Conservation (phyloP, 1,140 invertebrate genomes). For the Homalodisca vitripennis region DNA sequence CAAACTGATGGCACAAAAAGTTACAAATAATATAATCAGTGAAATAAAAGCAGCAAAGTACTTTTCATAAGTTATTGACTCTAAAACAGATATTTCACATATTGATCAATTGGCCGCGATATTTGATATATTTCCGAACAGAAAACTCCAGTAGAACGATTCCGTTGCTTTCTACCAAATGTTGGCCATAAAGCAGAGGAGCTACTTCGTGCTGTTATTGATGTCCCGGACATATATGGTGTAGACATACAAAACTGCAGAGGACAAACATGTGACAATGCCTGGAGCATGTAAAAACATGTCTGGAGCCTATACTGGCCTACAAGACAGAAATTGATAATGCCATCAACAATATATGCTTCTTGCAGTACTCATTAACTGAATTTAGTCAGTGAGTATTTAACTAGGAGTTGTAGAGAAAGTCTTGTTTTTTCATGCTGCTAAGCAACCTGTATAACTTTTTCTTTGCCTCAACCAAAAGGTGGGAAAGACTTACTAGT, state of each 20-base stretch:
- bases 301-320: too few relatives aligned
- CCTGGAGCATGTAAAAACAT: too few relatives aligned
- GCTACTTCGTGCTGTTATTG: background rate
- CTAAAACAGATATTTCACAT: background rate
- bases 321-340: too few relatives aligned
- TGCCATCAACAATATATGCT: too few relatives aligned
- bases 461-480: too few relatives aligned
- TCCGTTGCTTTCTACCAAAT: background rate
- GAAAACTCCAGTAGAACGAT: background rate
- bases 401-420: too few relatives aligned
- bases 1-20: background rate
- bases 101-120: background rate
- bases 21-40: background rate
- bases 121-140: background rate
- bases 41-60: background rate
- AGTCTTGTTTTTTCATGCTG: too few relatives aligned
- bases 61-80: background rate
- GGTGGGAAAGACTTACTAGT: too few relatives aligned
- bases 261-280: too few relatives aligned
- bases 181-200: conserved; percentile 1
- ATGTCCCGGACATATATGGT: background rate
- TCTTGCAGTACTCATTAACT: too few relatives aligned
- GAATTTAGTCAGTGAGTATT: too few relatives aligned
- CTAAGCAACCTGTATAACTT: too few relatives aligned
- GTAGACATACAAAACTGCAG: background rate